Evolutionary conservation across 2,797 vertebrate genomes (phyloP), one percentile per base, ranked within the genome.

Genomic region (Propithecus deckenii): DNA sequence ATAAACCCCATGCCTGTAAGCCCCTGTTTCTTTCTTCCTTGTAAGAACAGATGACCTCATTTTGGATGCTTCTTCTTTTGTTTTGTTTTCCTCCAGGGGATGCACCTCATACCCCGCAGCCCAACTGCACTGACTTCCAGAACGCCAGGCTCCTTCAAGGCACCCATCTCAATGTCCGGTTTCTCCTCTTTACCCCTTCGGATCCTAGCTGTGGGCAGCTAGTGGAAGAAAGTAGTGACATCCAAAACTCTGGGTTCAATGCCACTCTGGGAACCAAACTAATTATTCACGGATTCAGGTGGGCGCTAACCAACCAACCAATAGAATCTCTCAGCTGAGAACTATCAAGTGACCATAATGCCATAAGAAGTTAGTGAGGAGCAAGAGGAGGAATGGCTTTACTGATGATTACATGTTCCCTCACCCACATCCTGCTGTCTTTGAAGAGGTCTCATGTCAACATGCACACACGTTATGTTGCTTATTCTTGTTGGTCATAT

Each of bases 271-370:
- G 98, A 48, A 99, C 99, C 72, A 99, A 99, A 97, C 98, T 99
- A 96, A 98, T 99, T 94, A 98, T 99, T 96, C 99, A 99, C 72
- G 99, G 99, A 48, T 99, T 99, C 99, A 99, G 99, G 99, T 99
- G 85, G 98, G 97, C 95, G 63, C 30, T 75, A 48, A 95, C 14
- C 83, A 93, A 50, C 84, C 63, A 78, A 35, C 84, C 63, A 78
- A 35, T 28, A 93, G 75, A 48, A 57, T n/a, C 63, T 63, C 23
- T 92, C 48, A 7, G 10, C n/a, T 55, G 80, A 85, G 79, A 81
- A 20, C 30, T 89, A 59, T 7, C 30, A 52, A 89, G 79, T 67
- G 32, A 22, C 81, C 52, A 18, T 13, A n/a, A 72, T 30, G n/a
- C 79, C 69, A 76, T 10, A 63, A 75, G 74, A 90, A 92, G 48